phyloP scores from a whole-genome alignment of 2,888 invertebrate genomes.

The Arctia plantaginis region DNA sequence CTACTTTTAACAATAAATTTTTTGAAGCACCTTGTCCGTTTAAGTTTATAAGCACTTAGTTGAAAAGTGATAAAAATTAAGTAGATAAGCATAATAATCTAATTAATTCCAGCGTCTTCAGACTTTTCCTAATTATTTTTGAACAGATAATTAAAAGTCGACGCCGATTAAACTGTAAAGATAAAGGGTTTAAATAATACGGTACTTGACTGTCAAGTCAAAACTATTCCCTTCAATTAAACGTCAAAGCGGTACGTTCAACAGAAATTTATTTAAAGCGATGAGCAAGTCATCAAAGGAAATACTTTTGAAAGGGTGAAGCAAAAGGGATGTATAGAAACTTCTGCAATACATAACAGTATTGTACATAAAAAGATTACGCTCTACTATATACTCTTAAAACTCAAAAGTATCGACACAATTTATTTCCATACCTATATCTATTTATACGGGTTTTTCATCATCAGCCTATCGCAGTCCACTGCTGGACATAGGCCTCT shows the following conservation, averaged over 20 bases:
- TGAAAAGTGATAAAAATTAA: slow-evolving; percentile 43
- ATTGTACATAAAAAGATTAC: neutral
- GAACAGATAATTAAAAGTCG: slow-evolving; percentile 19
- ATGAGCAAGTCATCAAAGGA: neutral
- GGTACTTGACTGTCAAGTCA: neutral
- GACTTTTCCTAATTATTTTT: slow-evolving; percentile 14
- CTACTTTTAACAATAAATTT: slow-evolving; percentile 26
- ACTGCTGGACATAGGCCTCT: no score
- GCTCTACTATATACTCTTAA: no score
- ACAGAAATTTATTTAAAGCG: neutral
- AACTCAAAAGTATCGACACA: no score
- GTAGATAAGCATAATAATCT: slow-evolving; percentile 34
- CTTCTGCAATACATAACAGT: neutral
- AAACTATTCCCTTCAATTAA: neutral
- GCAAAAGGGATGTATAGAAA: no score
- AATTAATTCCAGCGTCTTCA: slow-evolving; percentile 35
- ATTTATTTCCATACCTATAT: no score
- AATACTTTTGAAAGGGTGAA: neutral
- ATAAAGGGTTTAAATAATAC: slow-evolving; percentile 14
- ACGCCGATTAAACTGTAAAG: slow-evolving; percentile 12
- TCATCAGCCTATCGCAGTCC: no score
- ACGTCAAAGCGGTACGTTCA: neutral
- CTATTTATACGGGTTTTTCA: no score
- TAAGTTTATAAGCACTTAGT: slow-evolving; percentile 32
- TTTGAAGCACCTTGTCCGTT: slow-evolving; percentile 26